Base-by-base conservation (phyloP, 2,113 vertebrate genomes). In the Coptodon rendalli region DNA sequence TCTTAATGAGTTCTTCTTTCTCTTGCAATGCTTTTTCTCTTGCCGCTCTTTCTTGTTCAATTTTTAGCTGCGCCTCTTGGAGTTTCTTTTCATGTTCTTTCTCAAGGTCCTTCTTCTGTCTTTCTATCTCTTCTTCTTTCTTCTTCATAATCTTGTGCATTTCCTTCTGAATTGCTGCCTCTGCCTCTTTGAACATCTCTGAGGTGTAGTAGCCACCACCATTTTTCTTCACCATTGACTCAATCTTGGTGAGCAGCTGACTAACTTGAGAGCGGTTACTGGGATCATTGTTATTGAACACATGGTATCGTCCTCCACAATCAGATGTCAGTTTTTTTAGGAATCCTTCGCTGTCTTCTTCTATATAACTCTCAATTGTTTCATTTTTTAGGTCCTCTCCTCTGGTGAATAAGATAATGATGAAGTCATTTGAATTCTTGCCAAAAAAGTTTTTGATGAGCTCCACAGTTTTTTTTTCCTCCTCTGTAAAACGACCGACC, bases 391-490 rank as follows among this genome's bases (percentile, higher is more conserved):
- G 90, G 1, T 87, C 84, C 5, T 94, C 95, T 61, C 88, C 93
- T 89, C 34, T 78, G 31, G 93, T 95, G 66, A 96, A 94, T 4
- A 95, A 2, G 1, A 94, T 2, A 2, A 94, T 80, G 57, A 90
- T 91, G 85, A 90, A 93, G 2, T 82, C 81, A 31, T 84, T 14
- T 9, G 94, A 85, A 36, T 87, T 61, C 2, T 93, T 11, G 3
- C 94, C 95, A 88, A 95, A 96, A 13, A 87, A 83, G 0, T 6
- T 9, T 79, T 86, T 61, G 84, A 95, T 92, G 5, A 92, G 78
- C 2, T 92, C 16, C 57, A 95, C 85, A 0, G 95, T 59, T 0
- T 59, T 61, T 83, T 56, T 89, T 61, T 94, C 91, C 8, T 95
- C 94, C 2, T 38, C 0, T 16, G 95, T 95, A 6, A 94, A 89